These are phyloP conservation scores for Podotricha telesiphe DNA, from an alignment of 2,888 invertebrate species.

Conservation along the genomic window DNA sequence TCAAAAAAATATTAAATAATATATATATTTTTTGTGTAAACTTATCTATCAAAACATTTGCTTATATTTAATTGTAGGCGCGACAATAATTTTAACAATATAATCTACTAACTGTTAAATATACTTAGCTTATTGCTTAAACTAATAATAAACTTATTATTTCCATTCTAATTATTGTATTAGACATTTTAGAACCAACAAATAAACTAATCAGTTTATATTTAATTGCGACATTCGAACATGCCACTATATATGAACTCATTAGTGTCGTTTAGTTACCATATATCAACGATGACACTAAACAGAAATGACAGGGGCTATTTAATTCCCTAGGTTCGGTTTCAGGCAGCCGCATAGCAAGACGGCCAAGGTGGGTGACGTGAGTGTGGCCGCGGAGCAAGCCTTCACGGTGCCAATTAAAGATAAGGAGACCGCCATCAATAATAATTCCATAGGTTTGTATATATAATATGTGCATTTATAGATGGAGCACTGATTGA, in stretches of 20 bases:
- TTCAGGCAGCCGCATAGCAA: conserved; percentile 88
- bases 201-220: background rate
- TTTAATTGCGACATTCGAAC: background rate
- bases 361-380: conserved; percentile 87
- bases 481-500: background rate
- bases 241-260: background rate
- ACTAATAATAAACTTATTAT: too few species aligned
- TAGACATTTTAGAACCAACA: too few species aligned
- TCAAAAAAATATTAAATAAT: too few species aligned
- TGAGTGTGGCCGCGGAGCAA: conserved; percentile 76
- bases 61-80: conserved; percentile 10
- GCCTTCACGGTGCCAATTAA: conserved; percentile 69
- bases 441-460: conserved; percentile 80
- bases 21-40: too few species aligned
- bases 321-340: conserved; percentile 84
- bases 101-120: background rate
- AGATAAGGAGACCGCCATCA: conserved; percentile 79
- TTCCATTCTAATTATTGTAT: background rate
- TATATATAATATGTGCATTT: conserved; percentile 14
- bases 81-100: background rate
- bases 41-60: background rate
- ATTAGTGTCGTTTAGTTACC: conserved; percentile 17
- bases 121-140: background rate
- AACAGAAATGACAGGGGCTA: conserved; percentile 41
- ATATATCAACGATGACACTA: conserved; percentile 24